phyloP scores from a whole-genome alignment of 2,888 invertebrate genomes.

The Cyclophora punctaria region DNA sequence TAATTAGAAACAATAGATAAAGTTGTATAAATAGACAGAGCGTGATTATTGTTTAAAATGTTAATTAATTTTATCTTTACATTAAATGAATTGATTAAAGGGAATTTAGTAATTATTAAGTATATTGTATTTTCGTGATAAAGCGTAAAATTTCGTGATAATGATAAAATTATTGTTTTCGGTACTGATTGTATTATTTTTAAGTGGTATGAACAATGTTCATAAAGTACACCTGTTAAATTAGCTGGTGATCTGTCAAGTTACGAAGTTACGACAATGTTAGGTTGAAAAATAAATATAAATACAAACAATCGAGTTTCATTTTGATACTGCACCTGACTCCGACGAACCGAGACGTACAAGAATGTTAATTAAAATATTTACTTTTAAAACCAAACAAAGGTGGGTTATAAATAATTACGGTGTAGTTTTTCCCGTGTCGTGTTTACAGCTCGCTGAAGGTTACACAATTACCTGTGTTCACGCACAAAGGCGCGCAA shows the following conservation, averaged over 20 bases:
- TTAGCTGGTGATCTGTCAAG: constrained; percentile 70
- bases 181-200: constrained; percentile 68
- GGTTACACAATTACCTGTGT: constrained; percentile 18
- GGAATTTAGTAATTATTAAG: constrained; percentile 68
- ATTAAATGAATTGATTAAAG: constrained; percentile 57
- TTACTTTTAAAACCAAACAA: no score
- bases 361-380: no score
- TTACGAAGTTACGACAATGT: constrained; percentile 69
- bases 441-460: constrained; percentile 7
- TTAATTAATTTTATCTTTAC: constrained; percentile 29
- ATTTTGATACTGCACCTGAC: constrained; percentile 20
- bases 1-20: constrained; percentile 30
- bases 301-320: constrained; percentile 49
- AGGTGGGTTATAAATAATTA: no score
- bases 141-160: constrained; percentile 67
- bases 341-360: no score
- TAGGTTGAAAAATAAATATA: constrained; percentile 72
- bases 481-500: constrained; percentile 36
- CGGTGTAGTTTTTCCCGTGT: no score
- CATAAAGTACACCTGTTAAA: constrained; percentile 70
- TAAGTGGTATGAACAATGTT: constrained; percentile 73
- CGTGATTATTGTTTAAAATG: constrained; percentile 25
- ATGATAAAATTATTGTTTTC: constrained; percentile 64
- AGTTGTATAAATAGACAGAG: constrained; percentile 27
- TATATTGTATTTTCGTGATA: constrained; percentile 71